A percentile compares a stretch with the other conserved stretches of the same genome.
These are phyloP conservation scores for Peromyscus leucopus DNA, from an alignment of 2,113 vertebrate species.

Conservation along the genomic window DNA sequence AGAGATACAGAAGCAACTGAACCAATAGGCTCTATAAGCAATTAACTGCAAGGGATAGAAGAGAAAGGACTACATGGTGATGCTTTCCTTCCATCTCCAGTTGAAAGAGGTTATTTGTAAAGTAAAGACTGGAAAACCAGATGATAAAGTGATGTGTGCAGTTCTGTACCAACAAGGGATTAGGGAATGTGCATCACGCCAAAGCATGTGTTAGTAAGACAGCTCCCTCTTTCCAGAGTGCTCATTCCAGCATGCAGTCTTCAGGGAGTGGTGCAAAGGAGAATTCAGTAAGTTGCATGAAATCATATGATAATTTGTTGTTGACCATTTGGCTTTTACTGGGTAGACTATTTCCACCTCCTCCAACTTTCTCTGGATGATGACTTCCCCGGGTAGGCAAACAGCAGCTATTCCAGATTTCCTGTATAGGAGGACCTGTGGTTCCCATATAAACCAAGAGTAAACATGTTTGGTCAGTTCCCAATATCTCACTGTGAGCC, in stretches of 20 bases:
- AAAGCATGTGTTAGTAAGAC: not conserved
- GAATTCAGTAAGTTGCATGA: not conserved
- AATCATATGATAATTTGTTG: not conserved
- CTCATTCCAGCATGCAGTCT: not conserved
- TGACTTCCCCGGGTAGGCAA: not conserved
- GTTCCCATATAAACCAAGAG: not conserved
- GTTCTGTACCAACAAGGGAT: not conserved
- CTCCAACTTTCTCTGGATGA: not conserved
- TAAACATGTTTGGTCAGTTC: not conserved
- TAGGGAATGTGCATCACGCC: too few relatives aligned
- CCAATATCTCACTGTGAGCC: not conserved
- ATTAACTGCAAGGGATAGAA: not conserved
- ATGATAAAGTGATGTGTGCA: not conserved
- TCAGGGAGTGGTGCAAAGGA: not conserved
- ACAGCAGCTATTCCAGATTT: not conserved
- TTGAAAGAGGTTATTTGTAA: conserved; percentile 23
- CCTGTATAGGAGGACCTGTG: not conserved
- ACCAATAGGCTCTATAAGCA: not conserved
- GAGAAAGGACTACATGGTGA: not conserved
- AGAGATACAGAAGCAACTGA: not conserved
- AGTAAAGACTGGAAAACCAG: not conserved
- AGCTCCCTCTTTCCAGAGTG: not conserved
- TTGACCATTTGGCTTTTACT: not conserved
- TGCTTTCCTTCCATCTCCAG: not conserved
- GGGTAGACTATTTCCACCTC: not conserved